A percentile compares a stretch with the other conserved stretches of the same genome.
Conservation (phyloP, 2,797 vertebrate genomes). For the Rhodeus uyekii region DNA sequence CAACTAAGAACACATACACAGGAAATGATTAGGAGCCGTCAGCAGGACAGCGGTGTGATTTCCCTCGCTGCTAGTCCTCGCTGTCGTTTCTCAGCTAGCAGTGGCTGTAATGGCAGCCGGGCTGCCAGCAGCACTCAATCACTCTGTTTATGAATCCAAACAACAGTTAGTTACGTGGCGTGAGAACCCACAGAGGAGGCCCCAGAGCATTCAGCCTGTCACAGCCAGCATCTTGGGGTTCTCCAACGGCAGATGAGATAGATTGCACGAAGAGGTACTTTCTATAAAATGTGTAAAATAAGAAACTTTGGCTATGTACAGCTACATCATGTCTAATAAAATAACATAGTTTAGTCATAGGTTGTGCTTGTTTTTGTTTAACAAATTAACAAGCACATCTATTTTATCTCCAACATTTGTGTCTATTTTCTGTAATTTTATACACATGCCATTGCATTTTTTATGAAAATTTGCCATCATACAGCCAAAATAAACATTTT, state of each 20-base stretch:
- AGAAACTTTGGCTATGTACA: not conserved
- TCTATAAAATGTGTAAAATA: conserved; percentile 4
- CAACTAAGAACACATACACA: conserved; percentile 64
- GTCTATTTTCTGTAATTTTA: not conserved
- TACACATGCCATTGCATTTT: not conserved
- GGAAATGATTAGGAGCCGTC: conserved; percentile 72
- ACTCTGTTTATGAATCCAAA: conserved; percentile 71
- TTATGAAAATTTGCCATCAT: not conserved
- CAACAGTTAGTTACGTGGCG: conserved; percentile 68
- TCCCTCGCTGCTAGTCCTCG: conserved; percentile 68
- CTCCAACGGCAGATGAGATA: conserved; percentile 23
- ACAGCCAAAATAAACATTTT: not conserved
- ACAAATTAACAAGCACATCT: no score
- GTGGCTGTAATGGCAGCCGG: conserved; percentile 73
- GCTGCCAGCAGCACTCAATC: conserved; percentile 76
- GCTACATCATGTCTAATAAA: not conserved
- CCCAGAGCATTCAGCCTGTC: conserved; percentile 67
- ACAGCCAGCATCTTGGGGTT: conserved; percentile 43
- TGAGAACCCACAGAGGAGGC: conserved; percentile 66
- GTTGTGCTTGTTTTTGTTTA: not conserved
- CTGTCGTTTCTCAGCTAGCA: conserved; percentile 74
- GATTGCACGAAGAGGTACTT: conserved; percentile 33
- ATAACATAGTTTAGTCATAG: not conserved
- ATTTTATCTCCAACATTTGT: not conserved
- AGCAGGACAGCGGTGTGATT: conserved; percentile 71